A percentile compares a stretch with the other conserved stretches of the same genome.
These are phyloP conservation scores for Cyprinodon variegatus DNA, from an alignment of 2,113 vertebrate genomes.

Conservation along the genomic window DNA sequence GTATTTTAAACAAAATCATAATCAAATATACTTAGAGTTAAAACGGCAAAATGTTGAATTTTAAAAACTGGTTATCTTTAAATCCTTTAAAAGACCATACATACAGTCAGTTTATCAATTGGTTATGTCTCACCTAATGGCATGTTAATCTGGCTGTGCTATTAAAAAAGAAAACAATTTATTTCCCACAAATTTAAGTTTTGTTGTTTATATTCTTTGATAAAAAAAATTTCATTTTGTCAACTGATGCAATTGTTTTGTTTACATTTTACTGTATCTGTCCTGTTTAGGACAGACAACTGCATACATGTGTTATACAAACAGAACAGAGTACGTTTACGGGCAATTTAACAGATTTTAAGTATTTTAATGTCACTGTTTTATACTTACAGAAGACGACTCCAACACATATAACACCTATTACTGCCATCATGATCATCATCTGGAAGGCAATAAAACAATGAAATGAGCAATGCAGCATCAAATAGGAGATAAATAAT, in stretches of 20 bases:
- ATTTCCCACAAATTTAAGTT: too few species aligned
- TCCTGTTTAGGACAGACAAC: background rate
- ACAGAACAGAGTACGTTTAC: background rate
- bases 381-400: slow-evolving; percentile 88
- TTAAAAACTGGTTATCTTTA: background rate
- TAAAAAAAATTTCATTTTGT: too few species aligned
- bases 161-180: too few species aligned
- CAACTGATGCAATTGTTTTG: background rate
- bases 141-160: too few species aligned
- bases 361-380: background rate
- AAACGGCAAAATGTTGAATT: background rate
- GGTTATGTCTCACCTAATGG: too few species aligned
- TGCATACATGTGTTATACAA: background rate
- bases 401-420: slow-evolving; percentile 85
- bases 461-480: background rate
- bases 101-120: too few species aligned
- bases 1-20: background rate
- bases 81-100: background rate
- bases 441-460: slow-evolving; percentile 78
- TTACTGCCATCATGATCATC: slow-evolving; percentile 90
- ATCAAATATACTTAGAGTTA: background rate
- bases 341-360: background rate
- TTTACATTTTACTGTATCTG: too few species aligned
- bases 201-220: too few species aligned
- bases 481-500: too few species aligned